phyloP scores from a whole-genome alignment of 2,888 invertebrate genomes.

The Parnassius orleans region DNA sequence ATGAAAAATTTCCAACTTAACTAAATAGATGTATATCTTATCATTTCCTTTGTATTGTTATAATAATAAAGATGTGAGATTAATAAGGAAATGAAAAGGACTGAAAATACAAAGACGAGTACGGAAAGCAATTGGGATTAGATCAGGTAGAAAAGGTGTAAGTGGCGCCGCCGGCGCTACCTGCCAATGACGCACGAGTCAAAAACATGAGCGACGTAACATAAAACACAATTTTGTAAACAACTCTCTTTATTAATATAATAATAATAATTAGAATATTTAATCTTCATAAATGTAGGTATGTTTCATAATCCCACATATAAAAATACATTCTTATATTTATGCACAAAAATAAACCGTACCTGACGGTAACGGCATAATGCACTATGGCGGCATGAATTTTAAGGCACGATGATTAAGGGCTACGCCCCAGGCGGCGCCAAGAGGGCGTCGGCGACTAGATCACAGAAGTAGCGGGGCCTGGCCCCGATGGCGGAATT shows the following conservation, averaged over 20 bases:
- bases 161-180: slow-evolving; percentile 57
- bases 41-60: no score
- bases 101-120: slow-evolving; percentile 8
- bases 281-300: slow-evolving; percentile 73
- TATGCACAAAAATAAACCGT: slow-evolving; percentile 76
- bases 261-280: slow-evolving; percentile 63
- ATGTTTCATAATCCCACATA: slow-evolving; percentile 75
- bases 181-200: slow-evolving; percentile 39
- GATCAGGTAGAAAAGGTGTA: slow-evolving; percentile 24
- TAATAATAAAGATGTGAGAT: no score
- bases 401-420: slow-evolving; percentile 74
- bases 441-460: slow-evolving; percentile 76
- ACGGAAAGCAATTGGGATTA: slow-evolving; percentile 14
- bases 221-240: slow-evolving; percentile 63
- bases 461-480: slow-evolving; percentile 73
- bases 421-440: slow-evolving; percentile 78
- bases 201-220: slow-evolving; percentile 15
- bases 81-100: slow-evolving; percentile 2
- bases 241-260: slow-evolving; percentile 73
- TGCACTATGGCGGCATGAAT: slow-evolving; percentile 78
- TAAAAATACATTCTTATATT: slow-evolving; percentile 73
- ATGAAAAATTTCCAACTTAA: no score
- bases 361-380: slow-evolving; percentile 69
- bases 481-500: slow-evolving; percentile 60
- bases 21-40: no score